Evolutionary conservation across 2,113 vertebrate genomes (phyloP), one percentile per base, ranked within the genome.

Genomic region (Rhinolophus ferrumequinum): DNA sequence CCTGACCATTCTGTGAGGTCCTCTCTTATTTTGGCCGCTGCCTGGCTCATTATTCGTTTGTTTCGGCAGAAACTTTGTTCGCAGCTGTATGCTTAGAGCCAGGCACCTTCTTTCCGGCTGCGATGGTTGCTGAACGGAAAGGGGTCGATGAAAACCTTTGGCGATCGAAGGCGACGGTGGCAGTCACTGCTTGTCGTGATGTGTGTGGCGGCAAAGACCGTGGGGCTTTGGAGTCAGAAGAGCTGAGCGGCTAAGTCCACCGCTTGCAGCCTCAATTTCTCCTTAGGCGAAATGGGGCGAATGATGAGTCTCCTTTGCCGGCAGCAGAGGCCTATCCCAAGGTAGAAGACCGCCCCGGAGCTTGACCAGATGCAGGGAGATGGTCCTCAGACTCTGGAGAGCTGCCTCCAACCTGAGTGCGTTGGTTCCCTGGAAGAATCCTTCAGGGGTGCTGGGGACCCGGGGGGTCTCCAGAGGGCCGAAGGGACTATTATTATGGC

Each of bases 371-470:
- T n/a, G 80, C 21, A 7, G 1, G 24, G 64, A 33, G 30, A 6
- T 1, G 13, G 67, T 54, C 35, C n/a, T 44, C 54, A 21, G 47
- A 18, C 28, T 24, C 26, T n/a, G 6, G 13, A 77, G 77, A 38
- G 41, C 56, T 64, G 35, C 21, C 47, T 3, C 6, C 33, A 5
- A 8, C 14, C 0, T 0, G 58, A 33, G n/a, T 3, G 56, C 26
- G 5, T n/a, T 3, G 3, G 14, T 13, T 4, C 10, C 4, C 0
- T 0, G n/a, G 24, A 54, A 38, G 24, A 44, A 73, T 56, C 60
- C 22, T 66, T 35, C 47, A 75, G 30, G 14, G 50, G 66, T 9
- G 15, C 82, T 19, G 4, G 5, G 44, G 77, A 3, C 62, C 4
- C 0, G 10, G 16, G 24, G 24, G 44, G 22, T 66, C 72, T 84